Evolutionary conservation across 1,140 invertebrate species (phyloP), one percentile per base, ranked within the genome.

Genomic region (Sinonovacula constricta): DNA sequence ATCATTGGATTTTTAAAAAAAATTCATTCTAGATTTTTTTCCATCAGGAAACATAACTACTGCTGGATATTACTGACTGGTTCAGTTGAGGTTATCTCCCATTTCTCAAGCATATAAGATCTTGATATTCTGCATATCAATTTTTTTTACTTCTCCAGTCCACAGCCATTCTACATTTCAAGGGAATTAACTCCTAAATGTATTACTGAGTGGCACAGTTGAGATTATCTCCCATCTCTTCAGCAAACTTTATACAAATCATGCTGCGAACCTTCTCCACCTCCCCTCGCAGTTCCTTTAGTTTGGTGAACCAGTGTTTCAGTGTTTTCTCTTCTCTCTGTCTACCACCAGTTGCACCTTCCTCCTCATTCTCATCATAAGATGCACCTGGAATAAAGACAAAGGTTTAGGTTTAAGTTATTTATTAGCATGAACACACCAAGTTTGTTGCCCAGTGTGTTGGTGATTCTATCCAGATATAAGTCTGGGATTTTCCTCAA

Each of bases 181-280:
- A n/a, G n/a, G n/a, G n/a, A n/a, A n/a, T n/a, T n/a, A n/a, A n/a
- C n/a, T n/a, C n/a, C n/a, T n/a, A n/a, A n/a, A n/a, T n/a, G n/a
- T n/a, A n/a, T 75, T 75, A 88, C 79, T 89, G 88, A 28, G 83
- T 83, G 53, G 83, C 81, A 85, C 88, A 89, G 59, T 84, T 86
- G 0, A 88, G 65, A 45, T 89, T 89, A 56, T 86, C 84, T 18
- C 87, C 88, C 80, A 89, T 86, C 53, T 90, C 88, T 65, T 89
- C 88, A 7, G 89, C 89, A 67, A 86, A 87, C 70, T 88, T 88
- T 56, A 88, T 87, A 67, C 85, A 86, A 24, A 90, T 84, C 70
- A 83, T 83, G 30, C 80, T 81, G 22, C 89, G 68, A 30, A 90
- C 71, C 53, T 79, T 80, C 60, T 89, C 87, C 33, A 90, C 81